Percentiles rank a stretch among this genome's conserved stretches.
These are phyloP conservation scores for Caenorhabditis elegans DNA, from an alignment of 1,140 invertebrate species.

Conservation along the genomic window DNA sequence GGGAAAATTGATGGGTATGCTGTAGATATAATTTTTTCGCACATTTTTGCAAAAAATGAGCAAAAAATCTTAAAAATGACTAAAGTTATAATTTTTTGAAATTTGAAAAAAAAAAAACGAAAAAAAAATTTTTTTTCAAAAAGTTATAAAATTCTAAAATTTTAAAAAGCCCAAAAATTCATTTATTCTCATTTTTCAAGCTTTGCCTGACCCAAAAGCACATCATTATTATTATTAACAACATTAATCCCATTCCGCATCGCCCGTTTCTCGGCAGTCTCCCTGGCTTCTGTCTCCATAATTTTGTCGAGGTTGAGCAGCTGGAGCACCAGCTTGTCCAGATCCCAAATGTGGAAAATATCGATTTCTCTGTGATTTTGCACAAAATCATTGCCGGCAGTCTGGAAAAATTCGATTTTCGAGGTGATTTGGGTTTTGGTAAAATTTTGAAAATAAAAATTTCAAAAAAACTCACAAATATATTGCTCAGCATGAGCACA, in stretches of 20 bases:
- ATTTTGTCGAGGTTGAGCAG: background rate
- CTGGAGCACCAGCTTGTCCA: background rate
- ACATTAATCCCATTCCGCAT: conserved; percentile 11
- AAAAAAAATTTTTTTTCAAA: too few relatives aligned
- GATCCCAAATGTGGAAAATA: conserved; percentile 6
- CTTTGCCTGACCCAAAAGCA: too few relatives aligned
- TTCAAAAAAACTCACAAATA: conserved; percentile 58
- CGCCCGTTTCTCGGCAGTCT: background rate
- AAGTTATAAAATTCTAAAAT: background rate
- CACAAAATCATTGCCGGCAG: background rate
- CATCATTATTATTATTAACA: background rate
- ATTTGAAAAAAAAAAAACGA: too few relatives aligned
- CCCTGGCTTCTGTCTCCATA: background rate
- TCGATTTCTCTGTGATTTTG: background rate
- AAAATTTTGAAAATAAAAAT: too few relatives aligned
- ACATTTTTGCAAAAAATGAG: too few relatives aligned
- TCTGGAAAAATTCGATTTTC: background rate
- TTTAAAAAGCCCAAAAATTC: background rate
- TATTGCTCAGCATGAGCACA: conserved; percentile 55
- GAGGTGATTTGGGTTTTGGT: too few relatives aligned
- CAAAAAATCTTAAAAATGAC: too few relatives aligned
- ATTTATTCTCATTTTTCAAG: too few relatives aligned
- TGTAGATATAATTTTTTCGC: too few relatives aligned
- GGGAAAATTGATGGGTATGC: too few relatives aligned
- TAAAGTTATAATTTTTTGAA: too few relatives aligned